These are phyloP conservation scores for Sipha flava DNA, from an alignment of 1,140 invertebrate genomes.

Conservation along the genomic window DNA sequence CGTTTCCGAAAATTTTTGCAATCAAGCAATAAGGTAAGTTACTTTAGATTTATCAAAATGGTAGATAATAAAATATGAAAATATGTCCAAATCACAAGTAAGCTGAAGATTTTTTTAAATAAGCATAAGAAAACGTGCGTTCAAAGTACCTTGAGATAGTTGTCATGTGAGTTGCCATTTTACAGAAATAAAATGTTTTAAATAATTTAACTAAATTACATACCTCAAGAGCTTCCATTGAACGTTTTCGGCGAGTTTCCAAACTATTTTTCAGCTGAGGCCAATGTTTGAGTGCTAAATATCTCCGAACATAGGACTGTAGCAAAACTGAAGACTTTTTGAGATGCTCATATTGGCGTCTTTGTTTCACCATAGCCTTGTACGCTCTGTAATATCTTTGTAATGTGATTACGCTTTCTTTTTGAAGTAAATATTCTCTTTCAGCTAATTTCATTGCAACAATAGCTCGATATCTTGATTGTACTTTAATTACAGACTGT, in stretches of 20 bases:
- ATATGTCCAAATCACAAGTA: too few relatives aligned
- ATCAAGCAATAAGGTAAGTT: neutral
- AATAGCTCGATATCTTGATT: slow-evolving; percentile 45
- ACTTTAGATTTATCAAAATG: neutral
- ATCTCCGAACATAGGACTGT: neutral
- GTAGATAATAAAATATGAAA: neutral
- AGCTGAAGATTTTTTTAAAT: too few relatives aligned
- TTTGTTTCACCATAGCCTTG: slow-evolving; percentile 42
- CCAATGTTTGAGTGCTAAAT: neutral
- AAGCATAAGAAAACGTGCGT: neutral
- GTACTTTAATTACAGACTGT: slow-evolving; percentile 44
- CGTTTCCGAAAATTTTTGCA: neutral
- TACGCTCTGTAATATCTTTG: slow-evolving; percentile 48
- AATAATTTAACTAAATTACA: neutral
- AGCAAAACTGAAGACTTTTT: neutral
- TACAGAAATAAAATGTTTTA: neutral
- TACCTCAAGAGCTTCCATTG: neutral
- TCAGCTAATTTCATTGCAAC: slow-evolving; percentile 34
- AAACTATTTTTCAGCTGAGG: neutral
- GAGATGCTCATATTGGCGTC: neutral
- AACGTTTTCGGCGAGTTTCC: neutral
- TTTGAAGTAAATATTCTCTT: slow-evolving; percentile 36
- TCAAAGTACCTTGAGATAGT: neutral
- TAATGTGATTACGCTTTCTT: slow-evolving; percentile 49
- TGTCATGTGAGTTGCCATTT: neutral